Evolutionary conservation across 2,113 vertebrate genomes (phyloP).

Genomic region (Lontra canadensis): DNA sequence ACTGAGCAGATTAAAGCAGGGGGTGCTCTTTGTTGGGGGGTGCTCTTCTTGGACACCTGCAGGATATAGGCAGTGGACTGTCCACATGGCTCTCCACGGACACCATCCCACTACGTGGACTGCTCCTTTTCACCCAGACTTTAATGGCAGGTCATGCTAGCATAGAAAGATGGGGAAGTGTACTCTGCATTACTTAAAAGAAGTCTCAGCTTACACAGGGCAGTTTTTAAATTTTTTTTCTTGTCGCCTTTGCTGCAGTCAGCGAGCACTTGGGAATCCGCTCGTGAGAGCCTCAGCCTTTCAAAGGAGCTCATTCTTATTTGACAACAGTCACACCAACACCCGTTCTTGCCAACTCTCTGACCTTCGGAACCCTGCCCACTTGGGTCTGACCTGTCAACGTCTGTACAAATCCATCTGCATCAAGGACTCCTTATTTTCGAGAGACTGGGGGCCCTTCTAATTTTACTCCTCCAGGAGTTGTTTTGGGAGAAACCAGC

Average conservation of each 20-base stretch:
- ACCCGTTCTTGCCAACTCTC: conserved; percentile 25
- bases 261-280: not conserved
- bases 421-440: conserved; percentile 22
- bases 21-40: not conserved
- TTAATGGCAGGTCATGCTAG: not conserved
- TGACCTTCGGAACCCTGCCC: conserved; percentile 50
- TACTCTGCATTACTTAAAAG: not conserved
- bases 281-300: conserved; percentile 38
- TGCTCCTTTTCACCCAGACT: not conserved
- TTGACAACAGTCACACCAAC: conserved; percentile 15
- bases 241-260: not conserved
- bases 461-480: conserved; percentile 53
- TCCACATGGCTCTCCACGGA: not conserved
- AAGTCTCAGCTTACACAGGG: not conserved
- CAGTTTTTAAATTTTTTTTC: conserved; percentile 20
- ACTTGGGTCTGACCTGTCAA: conserved; percentile 41
- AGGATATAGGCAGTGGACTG: not conserved
- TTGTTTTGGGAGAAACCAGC: conserved; percentile 37
- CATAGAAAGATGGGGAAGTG: not conserved
- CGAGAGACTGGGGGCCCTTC: conserved; percentile 20
- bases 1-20: not conserved
- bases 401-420: conserved; percentile 26
- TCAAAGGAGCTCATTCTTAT: conserved; percentile 51
- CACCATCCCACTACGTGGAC: not conserved
- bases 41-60: not conserved